Evolutionary conservation across 1,140 invertebrate species (phyloP), one percentile per base, ranked within the genome.

Genomic region (Gryon sp.): DNA sequence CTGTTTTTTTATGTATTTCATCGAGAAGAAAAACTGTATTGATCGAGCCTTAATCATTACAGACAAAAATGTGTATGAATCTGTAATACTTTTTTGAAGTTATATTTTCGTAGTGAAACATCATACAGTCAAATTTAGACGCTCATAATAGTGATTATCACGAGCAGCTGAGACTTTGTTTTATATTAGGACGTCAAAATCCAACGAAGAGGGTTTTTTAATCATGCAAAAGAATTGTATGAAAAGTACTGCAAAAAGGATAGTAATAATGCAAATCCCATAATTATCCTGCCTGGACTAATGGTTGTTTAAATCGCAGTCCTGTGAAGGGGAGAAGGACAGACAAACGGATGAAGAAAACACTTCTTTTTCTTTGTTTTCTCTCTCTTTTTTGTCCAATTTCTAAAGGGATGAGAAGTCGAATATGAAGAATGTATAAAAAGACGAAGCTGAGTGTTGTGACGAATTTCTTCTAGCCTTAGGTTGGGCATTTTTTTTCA

Each of bases 191-290:
- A 45, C 24, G 18, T 46, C 28, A 16, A 18, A 22, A 18, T 26
- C 6, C 40, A 32, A 48, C 40, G 50, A 68, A 68, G 55, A 52
- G 63, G 32, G 65, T 41, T 68, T 68, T 68, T 68, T 68, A 68
- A 68, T 57, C 65, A 57, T 41, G 65, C 26, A 38, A 32, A 30
- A 36, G 52, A 57, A 57, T 68, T 57, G 43, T 24, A n/a, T 59
- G 43, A 48, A 55, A 68, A 41, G 41, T 57, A 68, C 32, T 43
- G 48, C n/a, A 38, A 53, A 55, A 43, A 4, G 32, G 30, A 55
- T 50, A 48, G 65, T 50, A 69, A 69, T 69, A 60, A 69, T 69
- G 65, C 53, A 69, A 69, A 69, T 69, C 65, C 65, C 53, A 69
- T 69, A 69, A 69, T 69, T 69, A 59, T 26, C 53, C 43, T 30